These are phyloP conservation scores for Vanessa atalanta DNA, from an alignment of 1,140 invertebrate species.

Conservation along the genomic window DNA sequence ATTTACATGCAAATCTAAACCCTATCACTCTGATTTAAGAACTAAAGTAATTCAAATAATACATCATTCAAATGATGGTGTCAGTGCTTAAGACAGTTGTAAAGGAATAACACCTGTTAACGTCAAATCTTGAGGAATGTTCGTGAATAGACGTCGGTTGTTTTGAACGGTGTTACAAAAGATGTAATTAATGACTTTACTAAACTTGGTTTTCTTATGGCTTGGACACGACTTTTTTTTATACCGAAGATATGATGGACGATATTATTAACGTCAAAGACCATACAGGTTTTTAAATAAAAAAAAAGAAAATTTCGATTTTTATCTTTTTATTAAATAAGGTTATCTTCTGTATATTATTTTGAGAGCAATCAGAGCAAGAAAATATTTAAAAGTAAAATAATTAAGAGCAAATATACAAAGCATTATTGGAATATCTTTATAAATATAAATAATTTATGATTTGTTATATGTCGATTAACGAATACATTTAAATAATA, in stretches of 20 bases:
- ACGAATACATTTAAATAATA: slow-evolving; percentile 27
- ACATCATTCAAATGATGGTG: slow-evolving; percentile 4
- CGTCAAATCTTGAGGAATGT: slow-evolving; percentile 24
- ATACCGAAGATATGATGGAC: neutral
- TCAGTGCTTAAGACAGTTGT: slow-evolving; percentile 36
- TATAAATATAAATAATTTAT: neutral
- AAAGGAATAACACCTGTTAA: slow-evolving; percentile 48
- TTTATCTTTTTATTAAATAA: too few relatives aligned
- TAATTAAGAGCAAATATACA: too few relatives aligned
- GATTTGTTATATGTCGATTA: slow-evolving; percentile 4
- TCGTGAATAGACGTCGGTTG: slow-evolving; percentile 28
- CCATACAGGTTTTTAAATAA: too few relatives aligned
- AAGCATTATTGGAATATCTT: too few relatives aligned
- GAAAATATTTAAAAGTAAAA: too few relatives aligned
- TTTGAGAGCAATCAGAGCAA: too few relatives aligned
- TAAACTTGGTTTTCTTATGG: neutral
- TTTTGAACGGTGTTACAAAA: slow-evolving; percentile 22
- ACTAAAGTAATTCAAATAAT: neutral
- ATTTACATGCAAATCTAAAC: slow-evolving; percentile 11
- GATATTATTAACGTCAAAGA: neutral
- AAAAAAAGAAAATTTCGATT: too few relatives aligned
- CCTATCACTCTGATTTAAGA: slow-evolving; percentile 5
- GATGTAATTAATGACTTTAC: slow-evolving; percentile 26
- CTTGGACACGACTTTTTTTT: neutral
- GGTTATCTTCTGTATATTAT: too few relatives aligned